phyloP scores from a whole-genome alignment of 1,140 invertebrate genomes.

The Papilio aristodemus region DNA sequence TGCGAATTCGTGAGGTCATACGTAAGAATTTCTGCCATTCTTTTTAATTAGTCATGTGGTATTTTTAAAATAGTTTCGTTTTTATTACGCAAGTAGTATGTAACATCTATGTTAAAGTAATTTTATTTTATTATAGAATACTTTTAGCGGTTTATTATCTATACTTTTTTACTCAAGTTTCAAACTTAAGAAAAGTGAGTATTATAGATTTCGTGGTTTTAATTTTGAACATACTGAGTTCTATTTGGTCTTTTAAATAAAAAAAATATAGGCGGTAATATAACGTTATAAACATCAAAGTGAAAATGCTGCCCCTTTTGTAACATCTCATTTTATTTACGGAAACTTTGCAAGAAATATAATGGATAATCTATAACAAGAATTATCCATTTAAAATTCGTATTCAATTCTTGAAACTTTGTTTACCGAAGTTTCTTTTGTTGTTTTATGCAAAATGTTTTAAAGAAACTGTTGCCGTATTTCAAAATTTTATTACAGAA shows the following conservation, averaged over 20 bases:
- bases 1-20: slow-evolving; percentile 1
- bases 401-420: background rate
- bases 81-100: background rate
- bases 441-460: background rate
- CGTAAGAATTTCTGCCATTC: background rate
- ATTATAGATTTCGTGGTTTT: no score
- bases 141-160: background rate
- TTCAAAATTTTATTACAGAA: background rate
- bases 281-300: no score
- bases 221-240: no score
- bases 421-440: background rate
- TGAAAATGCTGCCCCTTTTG: no score
- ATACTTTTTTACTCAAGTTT: no score
- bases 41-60: background rate
- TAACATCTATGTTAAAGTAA: background rate
- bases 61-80: slow-evolving; percentile 2
- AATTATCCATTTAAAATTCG: background rate
- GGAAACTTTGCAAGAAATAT: background rate
- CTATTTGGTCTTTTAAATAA: no score
- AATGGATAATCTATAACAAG: background rate
- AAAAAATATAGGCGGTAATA: no score
- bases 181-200: no score
- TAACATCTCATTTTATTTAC: background rate
- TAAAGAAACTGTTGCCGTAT: background rate
- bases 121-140: background rate